Evolutionary conservation across 2,888 invertebrate species (phyloP), one percentile per base, ranked within the genome.

Genomic region (Lepidochitona cinerea): DNA sequence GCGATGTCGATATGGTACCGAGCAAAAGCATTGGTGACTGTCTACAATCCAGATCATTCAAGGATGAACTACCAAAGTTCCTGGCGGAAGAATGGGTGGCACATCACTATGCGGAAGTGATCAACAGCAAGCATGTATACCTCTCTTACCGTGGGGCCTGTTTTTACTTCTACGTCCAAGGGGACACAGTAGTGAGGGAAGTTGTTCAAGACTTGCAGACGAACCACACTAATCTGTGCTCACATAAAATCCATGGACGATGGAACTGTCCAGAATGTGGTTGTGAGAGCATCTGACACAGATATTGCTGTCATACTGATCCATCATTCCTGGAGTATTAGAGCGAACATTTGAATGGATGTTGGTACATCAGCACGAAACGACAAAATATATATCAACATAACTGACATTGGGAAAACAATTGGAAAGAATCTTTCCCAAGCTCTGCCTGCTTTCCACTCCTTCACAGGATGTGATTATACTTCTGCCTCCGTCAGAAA

Each of bases 291-390:
- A 26, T 70, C 59, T 26, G 70, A 70, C 70, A 70, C 70, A 7
- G 64, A 64, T 59, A 70, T 70, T 37, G 64, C 70, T 14, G 64
- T 70, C n/a, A 70, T 70, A 35, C 54, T 70, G 36, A 14, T 70
- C n/a, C 54, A 59, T 37, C 70, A 70, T 36, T 54, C 59, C 33
- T 37, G 33, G 37, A 36, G 52, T n/a, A 33, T 52, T n/a, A 14
- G n/a, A 18, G 32, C 67, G 14, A 41, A 41, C 41, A 41, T 29
- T 9, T 65, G 65, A 33, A 65, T 65, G 65, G 65, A 65, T 29
- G 32, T 29, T 7, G 65, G 65, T 33, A 65, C 65, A 59, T 9
- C 59, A 23, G 9, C 59, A 12, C 26, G 32, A 9, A 65, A 65
- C 65, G 33, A 65, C 65, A 65, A 33, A 18, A 9, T 23, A n/a